These are phyloP conservation scores for Odontomyia ornata DNA, from an alignment of 2,888 invertebrate species.

Conservation along the genomic window DNA sequence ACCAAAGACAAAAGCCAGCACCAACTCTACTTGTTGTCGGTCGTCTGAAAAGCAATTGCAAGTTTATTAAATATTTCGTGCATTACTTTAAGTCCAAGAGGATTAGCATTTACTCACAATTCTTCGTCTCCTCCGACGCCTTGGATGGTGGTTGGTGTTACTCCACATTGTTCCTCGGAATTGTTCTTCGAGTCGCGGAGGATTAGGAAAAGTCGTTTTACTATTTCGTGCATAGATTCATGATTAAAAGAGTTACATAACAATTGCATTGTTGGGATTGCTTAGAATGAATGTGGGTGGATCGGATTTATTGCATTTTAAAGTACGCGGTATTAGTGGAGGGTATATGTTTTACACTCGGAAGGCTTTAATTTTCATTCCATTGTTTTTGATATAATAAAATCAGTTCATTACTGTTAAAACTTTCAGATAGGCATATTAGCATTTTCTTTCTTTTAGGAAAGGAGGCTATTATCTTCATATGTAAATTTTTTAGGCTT, in stretches of 20 bases:
- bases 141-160: neutral
- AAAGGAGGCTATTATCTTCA: too few relatives aligned
- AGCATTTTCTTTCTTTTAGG: too few relatives aligned
- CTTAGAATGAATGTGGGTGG: conserved; percentile 12
- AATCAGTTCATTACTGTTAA: too few relatives aligned
- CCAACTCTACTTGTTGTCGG: neutral
- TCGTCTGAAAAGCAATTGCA: neutral
- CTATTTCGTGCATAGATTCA: conserved; percentile 13
- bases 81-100: neutral
- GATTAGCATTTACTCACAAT: neutral
- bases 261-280: conserved; percentile 21
- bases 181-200: neutral
- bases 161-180: neutral
- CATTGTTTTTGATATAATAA: too few relatives aligned
- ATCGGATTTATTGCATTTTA: neutral
- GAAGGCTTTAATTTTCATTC: too few relatives aligned
- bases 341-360: too few relatives aligned
- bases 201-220: neutral
- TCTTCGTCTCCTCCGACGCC: neutral
- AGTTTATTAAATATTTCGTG: neutral
- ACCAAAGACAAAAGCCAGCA: neutral
- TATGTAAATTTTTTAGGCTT: too few relatives aligned
- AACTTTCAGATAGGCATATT: too few relatives aligned
- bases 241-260: conserved; percentile 23
- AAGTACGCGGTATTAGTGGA: neutral